These are phyloP conservation scores for Bergia puertoricense DNA, from an alignment of 92 coral and sea anemone species.

Conservation along the genomic window DNA sequence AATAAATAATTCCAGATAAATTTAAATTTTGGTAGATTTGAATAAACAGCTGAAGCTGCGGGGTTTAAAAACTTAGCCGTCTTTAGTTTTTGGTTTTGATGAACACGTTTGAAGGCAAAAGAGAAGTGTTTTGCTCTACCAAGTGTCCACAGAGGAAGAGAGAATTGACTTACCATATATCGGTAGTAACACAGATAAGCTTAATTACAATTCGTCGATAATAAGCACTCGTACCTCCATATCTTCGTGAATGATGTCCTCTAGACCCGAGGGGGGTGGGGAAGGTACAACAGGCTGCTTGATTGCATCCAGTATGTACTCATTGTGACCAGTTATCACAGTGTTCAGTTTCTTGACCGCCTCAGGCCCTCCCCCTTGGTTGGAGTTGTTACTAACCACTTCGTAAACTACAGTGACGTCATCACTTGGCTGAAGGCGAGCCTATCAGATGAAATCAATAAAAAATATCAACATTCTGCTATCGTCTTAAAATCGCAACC, in stretches of 20 bases:
- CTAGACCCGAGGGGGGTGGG: conserved; percentile 39
- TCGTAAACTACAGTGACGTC: conserved; percentile 94
- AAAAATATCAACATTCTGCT: neutral
- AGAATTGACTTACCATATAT: neutral
- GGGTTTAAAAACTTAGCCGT: neutral
- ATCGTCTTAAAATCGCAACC: too few species aligned
- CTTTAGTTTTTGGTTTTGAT: neutral
- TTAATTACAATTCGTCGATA: neutral
- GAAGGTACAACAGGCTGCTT: conserved; percentile 39
- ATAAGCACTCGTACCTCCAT: conserved; percentile 4
- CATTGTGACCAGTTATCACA: conserved; percentile 34
- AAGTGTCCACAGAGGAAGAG: neutral
- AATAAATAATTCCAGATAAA: too few species aligned
- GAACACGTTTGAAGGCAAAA: neutral
- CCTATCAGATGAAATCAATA: conserved; percentile 52
- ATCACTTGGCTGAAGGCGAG: conserved; percentile 86
- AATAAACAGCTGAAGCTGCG: too few species aligned
- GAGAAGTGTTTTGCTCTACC: neutral
- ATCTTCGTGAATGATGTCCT: conserved; percentile 35
- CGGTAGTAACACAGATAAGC: neutral
- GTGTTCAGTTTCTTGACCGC: conserved; percentile 36
- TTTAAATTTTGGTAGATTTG: too few species aligned
- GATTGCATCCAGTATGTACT: conserved; percentile 34
- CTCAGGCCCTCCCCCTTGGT: conserved; percentile 37
- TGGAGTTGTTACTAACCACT: conserved; percentile 53